Evolutionary conservation across 2,888 invertebrate genomes (phyloP).

Genomic region (Nebria brevicollis): DNA sequence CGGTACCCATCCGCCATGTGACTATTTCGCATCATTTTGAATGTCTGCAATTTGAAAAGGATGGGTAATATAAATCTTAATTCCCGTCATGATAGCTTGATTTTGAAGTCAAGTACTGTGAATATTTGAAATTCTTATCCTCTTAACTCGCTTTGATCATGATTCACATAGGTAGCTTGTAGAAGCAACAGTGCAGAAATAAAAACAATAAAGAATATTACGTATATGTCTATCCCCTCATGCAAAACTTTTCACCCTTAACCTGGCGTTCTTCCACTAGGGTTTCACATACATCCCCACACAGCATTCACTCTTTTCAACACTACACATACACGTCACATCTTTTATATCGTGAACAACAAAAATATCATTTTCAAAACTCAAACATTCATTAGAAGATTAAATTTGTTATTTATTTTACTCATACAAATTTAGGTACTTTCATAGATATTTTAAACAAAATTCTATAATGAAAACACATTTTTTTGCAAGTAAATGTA

Average conservation of each 20-base stretch:
- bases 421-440: too few species aligned
- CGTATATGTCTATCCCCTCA: neutral
- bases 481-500: neutral
- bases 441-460: too few species aligned
- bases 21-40: slow-evolving; percentile 37
- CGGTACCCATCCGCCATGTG: slow-evolving; percentile 19
- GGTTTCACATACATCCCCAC: neutral
- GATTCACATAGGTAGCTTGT: neutral
- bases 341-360: neutral
- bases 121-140: neutral
- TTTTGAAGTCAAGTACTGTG: neutral
- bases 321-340: neutral
- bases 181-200: neutral
- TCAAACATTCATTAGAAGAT: too few species aligned
- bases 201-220: neutral
- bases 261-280: neutral
- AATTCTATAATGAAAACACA: neutral
- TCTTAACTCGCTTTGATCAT: neutral
- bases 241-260: neutral
- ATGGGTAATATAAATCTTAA: neutral
- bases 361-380: too few species aligned
- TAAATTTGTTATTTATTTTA: too few species aligned
- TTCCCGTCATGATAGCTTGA: neutral
- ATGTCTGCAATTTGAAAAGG: too few species aligned
- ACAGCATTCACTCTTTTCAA: neutral